A percentile compares a stretch with the other conserved stretches of the same genome.
Conservation (phyloP, 2,113 vertebrate species). For the Gorsachius goisagi region DNA sequence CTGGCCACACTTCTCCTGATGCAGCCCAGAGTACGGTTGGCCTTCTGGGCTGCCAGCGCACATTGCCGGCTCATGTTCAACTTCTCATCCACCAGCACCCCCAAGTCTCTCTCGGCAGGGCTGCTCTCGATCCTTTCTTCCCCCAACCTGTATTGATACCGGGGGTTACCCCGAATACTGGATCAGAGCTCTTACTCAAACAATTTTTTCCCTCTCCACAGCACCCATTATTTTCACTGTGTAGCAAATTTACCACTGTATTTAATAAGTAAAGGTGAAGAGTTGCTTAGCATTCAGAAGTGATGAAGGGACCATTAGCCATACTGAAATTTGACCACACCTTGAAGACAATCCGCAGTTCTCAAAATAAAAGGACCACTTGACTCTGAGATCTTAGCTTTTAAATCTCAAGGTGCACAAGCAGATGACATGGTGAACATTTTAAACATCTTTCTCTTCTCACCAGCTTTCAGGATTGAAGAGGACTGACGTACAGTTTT, state of each 20-base stretch:
- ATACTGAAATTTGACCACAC: neutral
- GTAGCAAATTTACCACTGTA: neutral
- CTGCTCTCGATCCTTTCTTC: too few relatives aligned
- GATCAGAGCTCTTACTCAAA: neutral
- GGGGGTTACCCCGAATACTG: too few relatives aligned
- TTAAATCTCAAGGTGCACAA: neutral
- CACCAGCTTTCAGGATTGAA: neutral
- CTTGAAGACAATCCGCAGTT: neutral
- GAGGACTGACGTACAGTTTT: neutral
- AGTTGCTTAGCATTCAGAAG: neutral
- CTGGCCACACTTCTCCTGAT: too few relatives aligned
- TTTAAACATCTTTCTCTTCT: neutral
- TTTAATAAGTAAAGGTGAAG: neutral
- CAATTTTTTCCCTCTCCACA: neutral
- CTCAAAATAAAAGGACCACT: neutral
- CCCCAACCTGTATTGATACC: too few relatives aligned
- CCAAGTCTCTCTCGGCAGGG: too few relatives aligned
- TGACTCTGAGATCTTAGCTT: neutral
- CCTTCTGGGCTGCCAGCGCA: too few relatives aligned
- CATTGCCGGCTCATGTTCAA: too few relatives aligned
- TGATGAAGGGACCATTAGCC: neutral
- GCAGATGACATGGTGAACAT: neutral
- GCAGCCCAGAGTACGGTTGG: too few relatives aligned
- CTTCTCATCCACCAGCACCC: too few relatives aligned
- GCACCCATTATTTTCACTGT: neutral